Evolutionary conservation across 1,140 invertebrate genomes (phyloP).

Genomic region (Cydia fagiglandana): DNA sequence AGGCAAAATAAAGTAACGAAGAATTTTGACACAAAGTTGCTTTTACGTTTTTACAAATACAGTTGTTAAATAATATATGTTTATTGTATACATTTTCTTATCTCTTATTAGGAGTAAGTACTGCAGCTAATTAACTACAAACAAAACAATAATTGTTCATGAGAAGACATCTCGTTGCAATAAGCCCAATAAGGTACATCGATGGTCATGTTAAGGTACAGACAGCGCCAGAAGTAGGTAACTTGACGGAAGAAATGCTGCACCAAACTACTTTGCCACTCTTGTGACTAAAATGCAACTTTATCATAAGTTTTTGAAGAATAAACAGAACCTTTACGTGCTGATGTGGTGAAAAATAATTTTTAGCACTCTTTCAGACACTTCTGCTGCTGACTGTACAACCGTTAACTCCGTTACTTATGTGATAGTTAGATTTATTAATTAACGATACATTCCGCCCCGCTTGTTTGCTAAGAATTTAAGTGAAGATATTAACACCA

Average conservation of each 20-base stretch:
- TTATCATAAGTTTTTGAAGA: no score
- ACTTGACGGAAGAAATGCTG: no score
- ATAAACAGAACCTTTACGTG: no score
- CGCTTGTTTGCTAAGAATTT: neutral
- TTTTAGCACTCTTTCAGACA: neutral
- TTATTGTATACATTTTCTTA: neutral
- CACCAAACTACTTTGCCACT: no score
- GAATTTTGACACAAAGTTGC: neutral
- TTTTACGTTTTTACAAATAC: neutral
- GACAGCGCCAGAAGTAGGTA: no score
- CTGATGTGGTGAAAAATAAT: no score
- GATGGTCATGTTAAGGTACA: no score
- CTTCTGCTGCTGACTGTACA: neutral
- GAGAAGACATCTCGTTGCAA: no score
- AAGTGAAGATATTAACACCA: neutral
- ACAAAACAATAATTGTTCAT: neutral
- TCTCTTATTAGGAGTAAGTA: neutral
- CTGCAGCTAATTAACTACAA: neutral
- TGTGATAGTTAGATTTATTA: neutral
- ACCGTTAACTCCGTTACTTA: neutral
- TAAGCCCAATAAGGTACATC: no score
- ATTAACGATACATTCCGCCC: neutral
- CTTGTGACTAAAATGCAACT: no score
- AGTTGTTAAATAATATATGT: slow-evolving; percentile 2
- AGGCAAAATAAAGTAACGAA: slow-evolving; percentile 6